phyloP scores from a whole-genome alignment of 2,888 invertebrate species.

The Steromphala cineraria region DNA sequence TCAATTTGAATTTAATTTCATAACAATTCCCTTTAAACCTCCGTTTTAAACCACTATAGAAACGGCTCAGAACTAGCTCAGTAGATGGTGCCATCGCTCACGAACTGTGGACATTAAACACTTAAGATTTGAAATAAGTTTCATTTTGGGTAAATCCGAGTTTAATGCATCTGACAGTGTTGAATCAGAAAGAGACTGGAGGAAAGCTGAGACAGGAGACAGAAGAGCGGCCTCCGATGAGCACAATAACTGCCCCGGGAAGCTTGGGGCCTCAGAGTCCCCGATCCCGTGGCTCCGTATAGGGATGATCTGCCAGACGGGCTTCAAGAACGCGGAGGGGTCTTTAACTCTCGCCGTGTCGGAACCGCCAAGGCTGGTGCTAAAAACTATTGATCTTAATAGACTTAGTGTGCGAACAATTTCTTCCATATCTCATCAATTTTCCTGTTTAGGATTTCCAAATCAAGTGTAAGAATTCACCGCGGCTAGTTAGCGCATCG shows the following conservation, averaged over 20 bases:
- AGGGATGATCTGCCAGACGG: neutral
- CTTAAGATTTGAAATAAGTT: no score
- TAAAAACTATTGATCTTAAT: conserved; percentile 10
- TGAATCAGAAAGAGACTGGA: no score
- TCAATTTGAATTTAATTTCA: no score
- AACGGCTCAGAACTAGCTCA: no score
- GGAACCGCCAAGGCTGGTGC: neutral
- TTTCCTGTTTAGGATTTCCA: conserved; percentile 5
- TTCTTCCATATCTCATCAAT: neutral
- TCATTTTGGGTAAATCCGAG: no score
- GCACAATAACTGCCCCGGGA: neutral
- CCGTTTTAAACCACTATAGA: no score
- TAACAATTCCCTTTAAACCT: no score
- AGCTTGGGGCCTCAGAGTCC: neutral
- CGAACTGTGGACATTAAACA: no score
- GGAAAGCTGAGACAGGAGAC: no score
- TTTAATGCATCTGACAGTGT: no score
- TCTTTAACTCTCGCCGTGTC: neutral
- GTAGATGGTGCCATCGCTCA: no score
- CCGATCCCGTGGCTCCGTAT: neutral
- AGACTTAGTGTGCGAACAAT: conserved; percentile 5
- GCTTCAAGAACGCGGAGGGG: neutral
- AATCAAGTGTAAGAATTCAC: neutral
- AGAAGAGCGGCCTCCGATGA: no score
- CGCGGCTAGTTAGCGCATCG: neutral